Evolutionary conservation across 1,140 invertebrate species (phyloP), one percentile per base, ranked within the genome.

Genomic region (Drosophila ercepeae): DNA sequence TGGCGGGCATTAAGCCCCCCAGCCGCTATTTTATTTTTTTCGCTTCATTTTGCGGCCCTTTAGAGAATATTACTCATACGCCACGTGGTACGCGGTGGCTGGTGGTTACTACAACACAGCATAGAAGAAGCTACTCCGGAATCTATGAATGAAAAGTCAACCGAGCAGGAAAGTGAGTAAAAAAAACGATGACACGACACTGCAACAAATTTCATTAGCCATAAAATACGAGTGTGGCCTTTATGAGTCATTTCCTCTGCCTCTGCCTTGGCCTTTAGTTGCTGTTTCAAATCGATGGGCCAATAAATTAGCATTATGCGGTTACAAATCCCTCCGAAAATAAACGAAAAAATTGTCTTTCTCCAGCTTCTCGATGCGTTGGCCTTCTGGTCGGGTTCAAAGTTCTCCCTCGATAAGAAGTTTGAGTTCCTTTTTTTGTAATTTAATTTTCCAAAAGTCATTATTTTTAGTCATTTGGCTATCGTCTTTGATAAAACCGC

Each of bases 221-320:
- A 42, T 76, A 49, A 81, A 81, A 74, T 70, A 70, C 58, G 11
- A 32, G 32, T 60, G 46, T 54, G 36, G n/a, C 41, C 52, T 79
- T 59, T 68, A 77, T 81, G 78, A 82, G 32, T 81, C 78, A 81
- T 39, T 64, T 48, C 7, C 36, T 29, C 11, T 13, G 46, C 7
- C 36, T 29, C 11, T 13, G 46, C 9, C 21, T 41, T 21, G 9
- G n/a, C 25, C 14, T 67, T 83, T 78, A 82, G 78, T 84, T 57
- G 69, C 70, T 83, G 78, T 78, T 78, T 83, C 79, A 78, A 84
- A 82, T 83, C 75, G 78, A 82, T 84, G 74, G 53, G 74, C 32
- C 54, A 78, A 83, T 83, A 82, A 83, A 82, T 82, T 83, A 78
- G 78, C 74, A 74, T 83, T 83, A 83, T 83, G 69, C 54, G 75